These are phyloP conservation scores for Tuta absoluta DNA, from an alignment of 2,888 invertebrate species.

Conservation along the genomic window DNA sequence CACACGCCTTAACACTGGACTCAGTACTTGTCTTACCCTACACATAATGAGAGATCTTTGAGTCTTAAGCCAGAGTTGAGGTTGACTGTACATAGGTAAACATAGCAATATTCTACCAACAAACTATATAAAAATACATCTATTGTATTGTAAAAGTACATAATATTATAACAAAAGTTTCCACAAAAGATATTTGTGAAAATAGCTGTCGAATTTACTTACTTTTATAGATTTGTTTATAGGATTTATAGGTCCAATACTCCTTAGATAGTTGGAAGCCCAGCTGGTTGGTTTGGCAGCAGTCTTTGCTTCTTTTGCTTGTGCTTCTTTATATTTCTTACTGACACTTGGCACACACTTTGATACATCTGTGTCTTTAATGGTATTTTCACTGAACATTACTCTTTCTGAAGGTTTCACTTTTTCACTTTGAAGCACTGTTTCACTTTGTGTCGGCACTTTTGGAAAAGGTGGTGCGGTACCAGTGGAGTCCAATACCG, in stretches of 20 bases:
- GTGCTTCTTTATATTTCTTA: background rate
- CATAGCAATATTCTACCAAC: too few species aligned
- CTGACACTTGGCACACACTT: background rate
- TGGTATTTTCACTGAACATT: background rate
- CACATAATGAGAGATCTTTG: too few species aligned
- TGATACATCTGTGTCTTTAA: background rate
- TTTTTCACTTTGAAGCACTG: background rate
- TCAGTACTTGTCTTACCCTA: too few species aligned
- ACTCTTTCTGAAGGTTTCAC: background rate
- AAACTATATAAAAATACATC: too few species aligned
- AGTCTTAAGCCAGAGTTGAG: too few species aligned
- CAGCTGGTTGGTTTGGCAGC: background rate
- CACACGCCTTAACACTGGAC: too few species aligned
- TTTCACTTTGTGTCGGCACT: background rate
- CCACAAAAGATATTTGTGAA: background rate
- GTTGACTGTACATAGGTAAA: too few species aligned
- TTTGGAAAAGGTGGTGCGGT: background rate
- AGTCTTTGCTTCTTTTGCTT: background rate
- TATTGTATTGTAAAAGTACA: too few species aligned
- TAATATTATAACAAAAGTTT: too few species aligned
- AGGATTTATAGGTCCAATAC: background rate
- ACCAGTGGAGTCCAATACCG: background rate
- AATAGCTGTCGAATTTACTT: background rate
- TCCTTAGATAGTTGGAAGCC: constrained; percentile 4
- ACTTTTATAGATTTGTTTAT: constrained; percentile 3